These are phyloP conservation scores for Hapalemur alaotrensis DNA, from an alignment of 2,797 vertebrate genomes.

Conservation along the genomic window DNA sequence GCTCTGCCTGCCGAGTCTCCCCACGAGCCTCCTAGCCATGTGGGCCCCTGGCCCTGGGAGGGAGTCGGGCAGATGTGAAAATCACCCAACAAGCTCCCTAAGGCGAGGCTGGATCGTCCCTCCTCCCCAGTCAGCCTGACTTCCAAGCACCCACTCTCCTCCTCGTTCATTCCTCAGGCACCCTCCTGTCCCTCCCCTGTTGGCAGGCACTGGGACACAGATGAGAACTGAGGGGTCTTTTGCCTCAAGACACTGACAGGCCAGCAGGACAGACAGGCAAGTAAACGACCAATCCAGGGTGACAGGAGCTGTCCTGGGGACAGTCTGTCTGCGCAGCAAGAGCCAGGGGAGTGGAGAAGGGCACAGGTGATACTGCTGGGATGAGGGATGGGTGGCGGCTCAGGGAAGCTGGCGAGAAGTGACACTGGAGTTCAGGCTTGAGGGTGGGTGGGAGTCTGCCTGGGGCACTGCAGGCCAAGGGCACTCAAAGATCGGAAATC, in stretches of 20 bases:
- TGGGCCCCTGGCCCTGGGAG: not conserved
- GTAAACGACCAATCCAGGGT: not conserved
- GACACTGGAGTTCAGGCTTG: fast-evolving
- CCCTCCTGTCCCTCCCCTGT: not conserved
- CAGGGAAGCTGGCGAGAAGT: not conserved
- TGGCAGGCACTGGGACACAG: not conserved
- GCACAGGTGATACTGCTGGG: not conserved
- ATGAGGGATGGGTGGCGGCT: not conserved
- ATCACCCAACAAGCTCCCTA: not conserved
- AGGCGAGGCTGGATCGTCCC: fast-evolving
- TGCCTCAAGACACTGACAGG: not conserved
- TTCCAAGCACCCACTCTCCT: not conserved
- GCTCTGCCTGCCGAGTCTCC: not conserved
- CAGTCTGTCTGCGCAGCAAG: fast-evolving
- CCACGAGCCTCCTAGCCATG: not conserved
- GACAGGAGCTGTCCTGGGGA: not conserved
- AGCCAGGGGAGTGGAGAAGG: not conserved
- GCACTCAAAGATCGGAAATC: not conserved
- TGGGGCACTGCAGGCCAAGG: not conserved
- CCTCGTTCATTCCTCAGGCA: not conserved
- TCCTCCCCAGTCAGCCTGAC: not conserved
- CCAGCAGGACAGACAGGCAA: not conserved
- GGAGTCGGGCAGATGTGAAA: not conserved
- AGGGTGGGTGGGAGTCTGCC: not conserved
- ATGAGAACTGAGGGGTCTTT: not conserved